These are phyloP conservation scores for Trichomycterus rosablanca DNA, from an alignment of 2,113 vertebrate species.

Conservation along the genomic window DNA sequence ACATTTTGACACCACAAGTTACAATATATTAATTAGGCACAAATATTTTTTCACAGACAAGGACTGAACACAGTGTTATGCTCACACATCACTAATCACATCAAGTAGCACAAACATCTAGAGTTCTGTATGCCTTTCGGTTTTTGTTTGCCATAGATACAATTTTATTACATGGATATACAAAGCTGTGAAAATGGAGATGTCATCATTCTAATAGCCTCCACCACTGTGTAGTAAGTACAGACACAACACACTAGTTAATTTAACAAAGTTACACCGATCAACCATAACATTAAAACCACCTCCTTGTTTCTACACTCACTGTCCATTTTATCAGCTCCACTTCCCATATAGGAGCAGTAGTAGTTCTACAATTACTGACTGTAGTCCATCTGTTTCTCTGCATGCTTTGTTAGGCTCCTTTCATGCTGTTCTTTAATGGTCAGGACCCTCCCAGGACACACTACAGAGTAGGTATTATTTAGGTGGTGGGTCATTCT, in stretches of 20 bases:
- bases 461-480: no score
- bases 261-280: no score
- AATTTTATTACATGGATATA: not conserved
- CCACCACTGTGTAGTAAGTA: not conserved
- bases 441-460: no score
- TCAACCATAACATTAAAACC: no score
- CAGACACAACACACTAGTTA: not conserved
- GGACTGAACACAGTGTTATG: conserved; percentile 5
- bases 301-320: no score
- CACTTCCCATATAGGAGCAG: no score
- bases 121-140: not conserved
- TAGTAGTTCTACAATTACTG: no score
- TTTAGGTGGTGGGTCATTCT: no score
- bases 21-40: conserved; percentile 28
- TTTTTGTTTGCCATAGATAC: not conserved
- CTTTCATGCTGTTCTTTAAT: no score
- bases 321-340: no score
- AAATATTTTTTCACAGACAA: conserved; percentile 1
- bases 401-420: no score
- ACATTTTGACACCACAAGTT: conserved; percentile 16
- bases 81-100: not conserved
- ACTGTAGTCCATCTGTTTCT: no score
- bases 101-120: not conserved
- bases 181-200: not conserved
- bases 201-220: not conserved